Evolutionary conservation across 2,888 invertebrate genomes (phyloP), one percentile per base, ranked within the genome.

Genomic region (Eustalomyia histrio): DNA sequence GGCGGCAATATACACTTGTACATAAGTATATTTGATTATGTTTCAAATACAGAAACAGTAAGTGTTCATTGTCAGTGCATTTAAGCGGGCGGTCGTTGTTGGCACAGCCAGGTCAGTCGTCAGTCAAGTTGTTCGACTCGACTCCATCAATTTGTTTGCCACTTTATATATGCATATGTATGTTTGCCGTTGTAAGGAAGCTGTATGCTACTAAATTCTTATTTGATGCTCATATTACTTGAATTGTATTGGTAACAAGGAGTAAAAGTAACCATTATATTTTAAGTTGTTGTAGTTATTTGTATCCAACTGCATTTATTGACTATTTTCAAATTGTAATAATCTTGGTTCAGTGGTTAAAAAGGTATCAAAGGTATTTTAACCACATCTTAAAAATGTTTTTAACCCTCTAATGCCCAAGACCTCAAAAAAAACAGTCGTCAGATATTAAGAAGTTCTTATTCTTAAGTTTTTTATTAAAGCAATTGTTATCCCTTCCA

Each of bases 61-160:
- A 73, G 35, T 33, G 73, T 1, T 35, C 58, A 50, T 65, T 50
- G 73, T 65, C 65, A 29, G 65, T 60, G 39, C 8, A 73, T 39
- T 64, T 73, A 50, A 58, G 47, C 64, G 57, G 57, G 64, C 64
- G 64, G 55, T 39, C 1, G 39, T 72, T 35, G 29, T 39, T 60
- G 60, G 14, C 69, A 50, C 10, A 50, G 50, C 14, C 47, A 57
- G 24, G 52, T 21, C 64, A 58, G 29, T 67, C 67, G 65, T 65
- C 50, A 58, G 74, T 58, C 3, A 52, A 74, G 52, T 67, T 67
- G 18, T 8, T 67, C 29, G 60, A 52, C 39, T 67, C 29, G 60
- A 52, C 39, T 67, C 52, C 52, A 52, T 67, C 58, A 67, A 67
- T 67, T 74, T 67, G 65, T 29, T 74, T 74, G 67, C 35, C 57